Base-by-base conservation (phyloP, 1,140 invertebrate genomes). In the Alviniconcha marisindica region DNA sequence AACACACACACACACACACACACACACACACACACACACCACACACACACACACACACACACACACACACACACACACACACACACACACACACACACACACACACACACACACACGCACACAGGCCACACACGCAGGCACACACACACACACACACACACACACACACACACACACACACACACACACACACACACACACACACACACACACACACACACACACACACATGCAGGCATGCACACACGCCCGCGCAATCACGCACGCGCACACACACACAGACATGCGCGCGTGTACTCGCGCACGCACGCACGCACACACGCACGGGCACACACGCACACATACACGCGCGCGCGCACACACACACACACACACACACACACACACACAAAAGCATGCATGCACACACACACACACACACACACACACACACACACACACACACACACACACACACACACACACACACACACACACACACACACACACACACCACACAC, bases 161-260 rank as follows among this genome's bases (percentile, higher is more conserved):
- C 60, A 31, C 60, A 31, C 60, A 60, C 4, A 24, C 56, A 2
- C 56, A 24, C 4, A 4, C 56, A n/a, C 56, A 60, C 56, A n/a
- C 56, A 60, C 56, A 2, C 56, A 60, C 56, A 2, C 56, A 60
- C 56, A 2, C 56, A 60, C 56, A 60, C 56, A n/a, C 56, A 60
- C 56, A n/a, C 56, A 60, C 56, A 60, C 56, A n/a, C 56, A 60
- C 56, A 60, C 56, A n/a, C 56, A 60, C 56, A 60, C 56, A n/a
- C 56, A 60, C 56, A 60, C 4, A n/a, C 56, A n/a, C n/a, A n/a
- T n/a, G n/a, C n/a, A n/a, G n/a, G n/a, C n/a, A n/a, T n/a, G n/a
- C n/a, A n/a, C n/a, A n/a, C n/a, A n/a, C n/a, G n/a, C n/a, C n/a
- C n/a, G n/a, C n/a, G n/a, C n/a, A n/a, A n/a, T n/a, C n/a, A n/a